phyloP scores from a whole-genome alignment of 2,797 vertebrate genomes.

The Tiaroga cobitis region DNA sequence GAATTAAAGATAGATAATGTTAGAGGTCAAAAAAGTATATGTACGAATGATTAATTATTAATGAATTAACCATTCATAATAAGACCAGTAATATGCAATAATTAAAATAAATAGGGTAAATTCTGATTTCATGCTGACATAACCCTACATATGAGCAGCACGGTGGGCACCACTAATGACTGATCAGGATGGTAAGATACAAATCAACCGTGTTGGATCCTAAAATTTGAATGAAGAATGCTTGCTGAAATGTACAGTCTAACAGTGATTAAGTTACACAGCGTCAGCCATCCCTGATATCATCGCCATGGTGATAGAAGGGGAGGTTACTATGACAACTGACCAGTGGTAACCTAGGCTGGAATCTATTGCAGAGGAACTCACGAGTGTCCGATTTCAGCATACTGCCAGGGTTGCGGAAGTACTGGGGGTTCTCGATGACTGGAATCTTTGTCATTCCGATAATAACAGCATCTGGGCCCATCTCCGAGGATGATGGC shows the following conservation, averaged over 20 bases:
- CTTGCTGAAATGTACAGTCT: conserved; percentile 28
- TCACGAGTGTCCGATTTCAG: conserved; percentile 98
- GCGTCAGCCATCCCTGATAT: conserved; percentile 55
- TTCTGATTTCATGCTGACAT: neutral
- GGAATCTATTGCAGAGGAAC: conserved; percentile 73
- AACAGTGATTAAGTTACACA: conserved; percentile 30
- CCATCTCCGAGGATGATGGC: conserved; percentile 97
- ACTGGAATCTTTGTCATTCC: conserved; percentile 99
- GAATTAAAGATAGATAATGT: neutral
- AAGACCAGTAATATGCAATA: neutral
- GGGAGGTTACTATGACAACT: conserved; percentile 65
- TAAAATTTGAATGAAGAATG: conserved; percentile 18
- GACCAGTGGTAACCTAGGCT: conserved; percentile 43
- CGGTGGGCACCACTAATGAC: neutral
- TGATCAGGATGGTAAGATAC: neutral
- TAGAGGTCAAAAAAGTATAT: neutral
- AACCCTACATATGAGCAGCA: neutral
- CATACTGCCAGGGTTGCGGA: conserved; percentile 93
- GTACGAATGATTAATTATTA: neutral
- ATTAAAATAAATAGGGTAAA: neutral
- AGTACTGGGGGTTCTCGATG: conserved; percentile 99
- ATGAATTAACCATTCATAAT: neutral
- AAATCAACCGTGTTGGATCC: neutral
- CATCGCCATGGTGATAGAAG: conserved; percentile 61
- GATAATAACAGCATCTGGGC: conserved; percentile 96